Evolutionary conservation across 2,797 vertebrate species (phyloP), one percentile per base, ranked within the genome.

Genomic region (Alectoris magna): DNA sequence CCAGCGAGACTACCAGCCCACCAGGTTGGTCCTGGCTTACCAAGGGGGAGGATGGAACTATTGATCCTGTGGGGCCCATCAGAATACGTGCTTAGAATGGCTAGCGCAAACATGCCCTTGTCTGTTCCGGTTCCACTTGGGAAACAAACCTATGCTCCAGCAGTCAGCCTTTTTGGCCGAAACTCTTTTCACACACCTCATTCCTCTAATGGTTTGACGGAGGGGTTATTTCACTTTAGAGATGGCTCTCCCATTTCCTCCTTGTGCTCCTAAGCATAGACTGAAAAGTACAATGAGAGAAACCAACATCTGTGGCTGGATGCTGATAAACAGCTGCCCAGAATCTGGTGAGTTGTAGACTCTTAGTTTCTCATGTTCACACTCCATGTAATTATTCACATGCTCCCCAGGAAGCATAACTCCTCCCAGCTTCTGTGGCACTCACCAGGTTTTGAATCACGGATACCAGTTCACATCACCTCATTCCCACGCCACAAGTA

Each of bases 1-100:
- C n/a, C 97, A 97, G 26, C 91, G 97, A 66, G 98, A 98, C 88
- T 98, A 95, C 82, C 98, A 98, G 95, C 90, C 97, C 60, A 95
- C 97, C 84, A 98, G 98, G 99, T 99, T 96, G 95, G 96, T 64
- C n/a, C 44, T 82, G 74, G 68, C 5, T 2, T 38, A 23, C 10
- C 53, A 38, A 69, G 13, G 55, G 62, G 34, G 31, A 58, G 60
- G 24, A 18, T 16, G 29, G 56, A 53, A 78, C 15, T 21, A 14
- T 53, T 6, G 4, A 18, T 60, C 43, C 58, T 36, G 10, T 12
- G 11, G 60, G 44, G 21, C 23, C 15, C 18, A 36, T 48, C 22
- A 44, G 46, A 49, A 34, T 38, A 60, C 22, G 3, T 16, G 22
- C 24, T 91, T 67, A 36, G 27, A 23, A n/a, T 84, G 84, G 6